These are phyloP conservation scores for Solea senegalensis DNA, from an alignment of 2,113 vertebrate genomes.

Conservation along the genomic window DNA sequence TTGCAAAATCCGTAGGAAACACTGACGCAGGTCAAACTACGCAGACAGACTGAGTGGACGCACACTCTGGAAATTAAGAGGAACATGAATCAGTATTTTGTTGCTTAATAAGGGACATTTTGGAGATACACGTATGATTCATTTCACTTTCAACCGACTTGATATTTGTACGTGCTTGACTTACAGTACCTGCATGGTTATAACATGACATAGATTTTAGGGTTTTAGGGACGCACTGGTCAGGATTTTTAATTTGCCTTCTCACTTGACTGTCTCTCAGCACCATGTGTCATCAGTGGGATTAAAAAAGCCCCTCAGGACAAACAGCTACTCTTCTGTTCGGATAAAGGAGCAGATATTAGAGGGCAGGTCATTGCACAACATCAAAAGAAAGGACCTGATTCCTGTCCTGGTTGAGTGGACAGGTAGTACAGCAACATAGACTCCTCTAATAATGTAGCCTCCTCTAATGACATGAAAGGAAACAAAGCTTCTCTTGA, in stretches of 20 bases:
- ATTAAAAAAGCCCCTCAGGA: constrained; percentile 48
- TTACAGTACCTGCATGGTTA: not conserved
- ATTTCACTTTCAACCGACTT: not conserved
- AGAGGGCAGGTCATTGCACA: constrained; percentile 51
- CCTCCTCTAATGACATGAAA: constrained; percentile 50
- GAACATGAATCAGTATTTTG: constrained; percentile 27
- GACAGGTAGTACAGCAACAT: constrained; percentile 50
- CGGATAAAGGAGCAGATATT: constrained; percentile 46
- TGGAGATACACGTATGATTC: not conserved
- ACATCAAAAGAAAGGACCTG: constrained; percentile 66
- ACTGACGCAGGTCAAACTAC: not conserved
- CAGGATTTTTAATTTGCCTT: not conserved
- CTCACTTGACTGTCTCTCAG: constrained; percentile 49
- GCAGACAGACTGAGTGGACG: not conserved
- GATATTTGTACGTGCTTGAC: not conserved
- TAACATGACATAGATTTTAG: not conserved
- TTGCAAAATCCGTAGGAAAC: constrained; percentile 13
- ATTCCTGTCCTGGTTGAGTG: constrained; percentile 56
- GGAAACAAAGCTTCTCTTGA: constrained; percentile 21
- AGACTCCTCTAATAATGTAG: constrained; percentile 45
- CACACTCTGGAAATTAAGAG: not conserved
- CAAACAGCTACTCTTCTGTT: constrained; percentile 64
- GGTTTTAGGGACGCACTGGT: not conserved
- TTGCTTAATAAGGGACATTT: constrained; percentile 37
- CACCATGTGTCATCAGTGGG: constrained; percentile 23